Base-by-base conservation (phyloP, 1,140 invertebrate genomes). In the silkworm (Bombyx mori) region DNA sequence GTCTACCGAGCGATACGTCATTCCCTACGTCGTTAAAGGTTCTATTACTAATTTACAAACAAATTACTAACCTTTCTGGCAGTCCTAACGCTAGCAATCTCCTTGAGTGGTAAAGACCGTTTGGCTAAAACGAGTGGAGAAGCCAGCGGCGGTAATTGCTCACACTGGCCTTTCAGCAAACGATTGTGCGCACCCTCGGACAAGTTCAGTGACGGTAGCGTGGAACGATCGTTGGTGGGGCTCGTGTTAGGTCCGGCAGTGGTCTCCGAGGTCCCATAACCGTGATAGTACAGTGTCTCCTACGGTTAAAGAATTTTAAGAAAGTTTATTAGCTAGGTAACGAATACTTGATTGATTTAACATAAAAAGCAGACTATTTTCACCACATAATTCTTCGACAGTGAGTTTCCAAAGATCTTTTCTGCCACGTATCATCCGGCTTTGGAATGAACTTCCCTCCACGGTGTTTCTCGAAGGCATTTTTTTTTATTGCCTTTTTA, bases 251-350 rank as follows among this genome's bases (percentile, higher is more conserved):
- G 69, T 0, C 74, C 81, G 0, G 60, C 73, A 43, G 82, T 88
- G 44, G 88, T 74, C 5, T 90, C 89, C 8, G 88, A 89, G 6
- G 86, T 84, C 4, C 78, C 61, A 53, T 84, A 85, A 6, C 86
- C 87, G 54, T 86, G 86, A 70, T 86, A 89, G 59, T 86, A 89
- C 1, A 89, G 65, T 0, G 87, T 89, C 75, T 89, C 87, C 87
- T 89, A 61, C n/a, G 26, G 26, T 35, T 35, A 35, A 35, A 35
- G 26, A 5, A 3, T 35, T 35, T 35, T 3, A 35, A 35, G 26
- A 5, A 3, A 3, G 26, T 35, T 35, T 35, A 35, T 35, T 5
- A 35, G 26, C 26, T 35, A 5, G 0, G 0, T 35, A 35, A 35
- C 26, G 26, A 35, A 35, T 35, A 1, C 26, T 35, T 35, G 26